Conservation (phyloP, 2,888 invertebrate genomes). For the Stenotaenia linearis region DNA sequence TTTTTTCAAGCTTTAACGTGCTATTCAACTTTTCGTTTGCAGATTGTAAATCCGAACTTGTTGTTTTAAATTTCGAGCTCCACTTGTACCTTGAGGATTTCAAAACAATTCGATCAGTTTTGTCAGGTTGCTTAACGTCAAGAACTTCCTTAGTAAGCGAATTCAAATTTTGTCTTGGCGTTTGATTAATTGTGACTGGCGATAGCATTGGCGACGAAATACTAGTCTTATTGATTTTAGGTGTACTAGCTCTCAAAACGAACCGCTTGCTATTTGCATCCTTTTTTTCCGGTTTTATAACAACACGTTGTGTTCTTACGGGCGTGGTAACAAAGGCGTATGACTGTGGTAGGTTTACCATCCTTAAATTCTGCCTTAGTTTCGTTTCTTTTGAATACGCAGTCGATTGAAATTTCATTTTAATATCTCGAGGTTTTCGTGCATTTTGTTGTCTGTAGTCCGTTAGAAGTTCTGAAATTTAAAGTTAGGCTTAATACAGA, state of each 20-base stretch:
- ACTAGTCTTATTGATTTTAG: neutral
- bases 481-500: neutral
- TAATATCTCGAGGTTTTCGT: neutral
- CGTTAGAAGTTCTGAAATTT: neutral
- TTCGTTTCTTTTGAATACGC: neutral
- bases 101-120: neutral
- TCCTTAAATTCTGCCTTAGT: neutral
- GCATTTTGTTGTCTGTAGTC: neutral
- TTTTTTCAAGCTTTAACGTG: neutral
- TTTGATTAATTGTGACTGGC: neutral
- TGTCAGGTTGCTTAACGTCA: neutral
- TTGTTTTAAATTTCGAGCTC: neutral
- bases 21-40: neutral
- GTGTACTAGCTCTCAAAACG: neutral
- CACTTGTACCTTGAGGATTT: constrained; percentile 10
- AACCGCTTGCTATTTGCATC: neutral
- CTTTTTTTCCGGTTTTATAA: neutral
- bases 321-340: neutral
- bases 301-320: neutral
- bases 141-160: neutral
- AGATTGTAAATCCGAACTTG: neutral
- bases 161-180: neutral
- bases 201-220: neutral
- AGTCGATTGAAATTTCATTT: neutral
- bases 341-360: neutral